phyloP scores from a whole-genome alignment of 2,797 vertebrate species.

The Premnoplex brunnescens region DNA sequence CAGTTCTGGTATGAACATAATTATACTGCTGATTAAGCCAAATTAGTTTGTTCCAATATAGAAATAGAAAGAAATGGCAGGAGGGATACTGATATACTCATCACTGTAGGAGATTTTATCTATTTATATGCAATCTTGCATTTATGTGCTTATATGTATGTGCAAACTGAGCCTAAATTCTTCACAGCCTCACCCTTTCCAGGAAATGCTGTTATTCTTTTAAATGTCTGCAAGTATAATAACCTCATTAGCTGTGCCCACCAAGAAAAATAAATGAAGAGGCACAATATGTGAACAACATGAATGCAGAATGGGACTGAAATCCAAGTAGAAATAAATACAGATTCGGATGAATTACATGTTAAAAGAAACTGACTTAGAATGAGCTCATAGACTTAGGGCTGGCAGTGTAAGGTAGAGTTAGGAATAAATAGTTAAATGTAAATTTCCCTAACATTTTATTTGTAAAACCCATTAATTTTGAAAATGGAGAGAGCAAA shows the following conservation, averaged over 20 bases:
- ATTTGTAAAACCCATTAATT: background rate
- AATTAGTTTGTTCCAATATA: background rate
- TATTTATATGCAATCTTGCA: background rate
- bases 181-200: background rate
- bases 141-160: background rate
- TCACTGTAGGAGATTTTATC: background rate
- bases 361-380: background rate
- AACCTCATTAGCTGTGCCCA: background rate
- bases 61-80: background rate
- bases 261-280: background rate
- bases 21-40: background rate
- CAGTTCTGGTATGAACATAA: background rate
- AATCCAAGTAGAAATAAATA: slow-evolving; percentile 24
- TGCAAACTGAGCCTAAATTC: background rate
- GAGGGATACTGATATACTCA: background rate
- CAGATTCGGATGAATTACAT: background rate
- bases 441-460: background rate
- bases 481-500: background rate
- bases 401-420: background rate
- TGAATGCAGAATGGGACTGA: background rate
- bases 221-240: background rate
- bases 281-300: background rate
- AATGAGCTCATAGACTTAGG: background rate
- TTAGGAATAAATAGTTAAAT: background rate
- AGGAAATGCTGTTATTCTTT: background rate